Percentiles rank a stretch among this genome's conserved stretches.
These are phyloP conservation scores for Rhincodon typus DNA, from an alignment of 2,797 vertebrate genomes.

Conservation along the genomic window DNA sequence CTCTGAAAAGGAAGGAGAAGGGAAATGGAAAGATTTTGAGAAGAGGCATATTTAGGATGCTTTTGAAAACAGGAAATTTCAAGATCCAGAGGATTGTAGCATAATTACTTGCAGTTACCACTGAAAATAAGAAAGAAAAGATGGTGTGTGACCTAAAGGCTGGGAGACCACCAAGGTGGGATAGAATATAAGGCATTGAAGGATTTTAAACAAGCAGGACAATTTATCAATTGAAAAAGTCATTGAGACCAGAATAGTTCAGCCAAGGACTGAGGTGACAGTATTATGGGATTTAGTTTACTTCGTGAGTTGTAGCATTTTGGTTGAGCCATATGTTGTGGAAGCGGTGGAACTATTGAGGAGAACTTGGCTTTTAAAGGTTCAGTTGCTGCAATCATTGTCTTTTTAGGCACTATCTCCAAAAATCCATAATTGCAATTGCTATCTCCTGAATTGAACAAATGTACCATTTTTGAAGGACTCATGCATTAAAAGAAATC, in stretches of 20 bases:
- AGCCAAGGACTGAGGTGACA: background rate
- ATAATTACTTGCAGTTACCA: background rate
- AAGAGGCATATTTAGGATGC: background rate
- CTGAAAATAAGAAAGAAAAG: background rate
- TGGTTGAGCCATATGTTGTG: background rate
- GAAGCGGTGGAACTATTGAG: background rate
- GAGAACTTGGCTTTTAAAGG: background rate
- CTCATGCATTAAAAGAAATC: no score
- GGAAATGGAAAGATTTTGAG: background rate
- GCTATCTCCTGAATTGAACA: background rate
- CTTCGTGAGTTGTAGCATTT: background rate
- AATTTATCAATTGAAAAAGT: background rate
- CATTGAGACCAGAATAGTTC: background rate
- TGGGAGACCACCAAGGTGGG: background rate
- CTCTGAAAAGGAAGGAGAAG: background rate
- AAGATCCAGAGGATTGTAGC: background rate
- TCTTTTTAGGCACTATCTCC: background rate
- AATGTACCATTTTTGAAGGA: background rate
- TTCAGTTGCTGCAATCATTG: no score
- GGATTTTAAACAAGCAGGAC: background rate
- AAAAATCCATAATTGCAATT: background rate
- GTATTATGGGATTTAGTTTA: background rate
- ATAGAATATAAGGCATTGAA: background rate
- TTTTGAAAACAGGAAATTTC: background rate
- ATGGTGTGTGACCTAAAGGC: background rate